Conservation (phyloP, 53 echinoderm and acorn worm species). For the Henricia sp. region DNA sequence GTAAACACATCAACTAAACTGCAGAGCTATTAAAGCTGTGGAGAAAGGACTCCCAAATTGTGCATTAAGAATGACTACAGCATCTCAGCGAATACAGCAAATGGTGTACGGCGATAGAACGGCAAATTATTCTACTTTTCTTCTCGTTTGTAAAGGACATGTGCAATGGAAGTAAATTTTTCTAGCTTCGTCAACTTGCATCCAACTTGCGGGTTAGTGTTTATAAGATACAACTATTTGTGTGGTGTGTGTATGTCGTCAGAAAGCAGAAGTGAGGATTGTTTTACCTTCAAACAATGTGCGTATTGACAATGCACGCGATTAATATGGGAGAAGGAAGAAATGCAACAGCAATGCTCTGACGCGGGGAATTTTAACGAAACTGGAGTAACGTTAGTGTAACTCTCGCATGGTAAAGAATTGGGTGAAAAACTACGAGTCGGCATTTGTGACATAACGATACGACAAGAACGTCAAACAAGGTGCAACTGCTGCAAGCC, state of each 20-base stretch:
- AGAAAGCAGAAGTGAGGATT: not conserved
- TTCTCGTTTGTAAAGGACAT: slow-evolving; percentile 21
- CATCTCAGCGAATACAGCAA: slow-evolving; percentile 3
- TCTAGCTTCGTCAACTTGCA: slow-evolving; percentile 21
- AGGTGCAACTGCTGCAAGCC: not conserved
- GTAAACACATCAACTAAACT: slow-evolving; percentile 3
- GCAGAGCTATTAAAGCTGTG: not conserved
- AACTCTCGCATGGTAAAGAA: not conserved
- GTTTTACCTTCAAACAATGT: slow-evolving; percentile 1
- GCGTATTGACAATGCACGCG: slow-evolving; percentile 19
- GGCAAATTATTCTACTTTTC: not conserved
- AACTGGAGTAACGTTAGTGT: not conserved
- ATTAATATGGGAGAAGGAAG: not conserved
- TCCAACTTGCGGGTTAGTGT: slow-evolving; percentile 31
- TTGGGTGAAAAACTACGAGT: not conserved
- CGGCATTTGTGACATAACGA: not conserved
- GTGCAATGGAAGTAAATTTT: slow-evolving; percentile 57
- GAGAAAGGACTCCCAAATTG: slow-evolving; percentile 33
- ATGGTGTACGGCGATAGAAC: not conserved
- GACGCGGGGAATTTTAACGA: not conserved
- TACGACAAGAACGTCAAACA: not conserved
- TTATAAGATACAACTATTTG: slow-evolving; percentile 16
- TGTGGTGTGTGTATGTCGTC: slow-evolving; percentile 35
- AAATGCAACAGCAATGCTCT: slow-evolving; percentile 4
- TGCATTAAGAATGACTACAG: slow-evolving; percentile 15